A percentile compares a stretch with the other conserved stretches of the same genome.
phyloP scores from a whole-genome alignment of 2,797 vertebrate species.

The Pelochelys cantorii region DNA sequence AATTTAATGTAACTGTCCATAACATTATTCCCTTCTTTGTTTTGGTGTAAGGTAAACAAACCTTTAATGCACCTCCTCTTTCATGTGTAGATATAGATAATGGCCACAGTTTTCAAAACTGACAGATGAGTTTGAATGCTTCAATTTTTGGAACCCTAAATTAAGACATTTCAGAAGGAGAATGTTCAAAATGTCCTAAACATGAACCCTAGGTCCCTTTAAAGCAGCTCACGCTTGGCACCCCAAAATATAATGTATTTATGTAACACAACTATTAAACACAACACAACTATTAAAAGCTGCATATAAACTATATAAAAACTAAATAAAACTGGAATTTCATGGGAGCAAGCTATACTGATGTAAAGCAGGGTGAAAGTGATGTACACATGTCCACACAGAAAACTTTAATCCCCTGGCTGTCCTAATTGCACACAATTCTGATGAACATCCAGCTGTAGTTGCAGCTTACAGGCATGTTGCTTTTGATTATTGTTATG shows the following conservation, averaged over 20 bases:
- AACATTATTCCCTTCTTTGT: neutral
- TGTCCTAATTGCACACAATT: neutral
- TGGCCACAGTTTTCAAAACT: neutral
- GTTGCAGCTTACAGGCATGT: neutral
- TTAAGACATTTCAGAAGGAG: no score
- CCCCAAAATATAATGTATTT: neutral
- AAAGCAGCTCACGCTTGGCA: neutral
- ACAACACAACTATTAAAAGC: neutral
- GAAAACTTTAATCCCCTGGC: neutral
- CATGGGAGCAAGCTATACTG: neutral
- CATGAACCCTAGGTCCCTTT: no score
- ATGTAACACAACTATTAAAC: neutral
- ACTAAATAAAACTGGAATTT: no score
- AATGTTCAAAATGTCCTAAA: neutral
- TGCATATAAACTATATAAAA: neutral
- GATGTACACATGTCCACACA: neutral
- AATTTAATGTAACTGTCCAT: accelerated
- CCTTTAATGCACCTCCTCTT: neutral
- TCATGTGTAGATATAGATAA: neutral
- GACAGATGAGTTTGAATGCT: neutral
- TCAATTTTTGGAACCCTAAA: neutral
- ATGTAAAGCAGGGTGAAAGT: neutral
- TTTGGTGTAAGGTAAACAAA: neutral
- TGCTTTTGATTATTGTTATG: neutral
- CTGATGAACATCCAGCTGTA: neutral